Conservation (phyloP, 2,888 invertebrate species). For the Lottia gigantea region DNA sequence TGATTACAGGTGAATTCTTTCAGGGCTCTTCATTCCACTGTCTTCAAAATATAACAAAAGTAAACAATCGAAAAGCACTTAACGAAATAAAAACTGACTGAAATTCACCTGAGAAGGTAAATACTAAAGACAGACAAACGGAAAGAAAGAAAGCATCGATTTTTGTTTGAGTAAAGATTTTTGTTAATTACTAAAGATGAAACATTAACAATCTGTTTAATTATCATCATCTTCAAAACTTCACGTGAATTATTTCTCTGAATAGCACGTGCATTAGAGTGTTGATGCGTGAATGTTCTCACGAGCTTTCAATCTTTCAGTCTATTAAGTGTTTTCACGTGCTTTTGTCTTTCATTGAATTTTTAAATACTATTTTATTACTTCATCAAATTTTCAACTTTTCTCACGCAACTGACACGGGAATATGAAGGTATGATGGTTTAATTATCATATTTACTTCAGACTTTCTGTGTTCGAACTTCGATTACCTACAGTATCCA, state of each 20-base stretch:
- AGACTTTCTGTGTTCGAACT: too few relatives aligned
- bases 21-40: not conserved
- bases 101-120: not conserved
- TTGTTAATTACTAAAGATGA: slow-evolving; percentile 6
- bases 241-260: not conserved
- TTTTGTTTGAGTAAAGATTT: not conserved
- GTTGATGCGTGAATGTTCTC: slow-evolving; percentile 7
- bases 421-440: too few relatives aligned
- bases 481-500: too few relatives aligned
- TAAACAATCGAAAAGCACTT: not conserved
- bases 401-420: not conserved
- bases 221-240: slow-evolving; percentile 6
- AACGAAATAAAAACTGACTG: not conserved
- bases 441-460: too few relatives aligned
- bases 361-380: slow-evolving; percentile 9
- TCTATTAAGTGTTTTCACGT: not conserved
- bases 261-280: slow-evolving; percentile 6
- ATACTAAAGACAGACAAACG: not conserved
- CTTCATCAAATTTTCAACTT: not conserved
- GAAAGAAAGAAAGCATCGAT: not conserved
- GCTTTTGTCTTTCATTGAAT: slow-evolving; percentile 2
- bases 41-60: not conserved
- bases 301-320: not conserved
- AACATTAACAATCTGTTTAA: slow-evolving; percentile 9
- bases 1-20: too few relatives aligned